phyloP scores from a whole-genome alignment of 2,888 invertebrate genomes.

The Sturmia bella region DNA sequence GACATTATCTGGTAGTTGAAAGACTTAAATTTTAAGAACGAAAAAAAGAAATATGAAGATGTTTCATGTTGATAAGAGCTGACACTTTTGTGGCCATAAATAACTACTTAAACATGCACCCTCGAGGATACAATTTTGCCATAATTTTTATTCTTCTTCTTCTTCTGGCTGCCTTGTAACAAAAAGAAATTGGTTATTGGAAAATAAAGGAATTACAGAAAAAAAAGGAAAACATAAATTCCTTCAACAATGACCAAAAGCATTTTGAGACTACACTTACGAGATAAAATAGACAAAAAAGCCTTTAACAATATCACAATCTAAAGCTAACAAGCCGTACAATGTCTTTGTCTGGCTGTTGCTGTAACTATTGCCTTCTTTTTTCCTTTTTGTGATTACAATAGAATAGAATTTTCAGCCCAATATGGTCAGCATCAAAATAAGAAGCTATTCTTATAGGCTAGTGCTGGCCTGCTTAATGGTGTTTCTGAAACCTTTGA shows the following conservation, averaged over 20 bases:
- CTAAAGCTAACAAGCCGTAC: slow-evolving; percentile 65
- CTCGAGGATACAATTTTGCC: slow-evolving; percentile 73
- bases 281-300: slow-evolving; percentile 63
- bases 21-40: not conserved
- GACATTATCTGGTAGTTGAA: slow-evolving; percentile 4
- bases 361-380: not conserved
- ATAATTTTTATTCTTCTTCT: slow-evolving; percentile 5
- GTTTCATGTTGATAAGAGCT: slow-evolving; percentile 81
- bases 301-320: slow-evolving; percentile 67
- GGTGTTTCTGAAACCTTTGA: slow-evolving; percentile 6
- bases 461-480: slow-evolving; percentile 16
- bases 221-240: slow-evolving; percentile 33
- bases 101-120: slow-evolving; percentile 80
- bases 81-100: slow-evolving; percentile 81
- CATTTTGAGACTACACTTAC: slow-evolving; percentile 72
- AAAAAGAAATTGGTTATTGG: slow-evolving; percentile 40
- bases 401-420: slow-evolving; percentile 47
- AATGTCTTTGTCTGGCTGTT: slow-evolving; percentile 60
- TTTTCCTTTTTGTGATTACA: slow-evolving; percentile 20
- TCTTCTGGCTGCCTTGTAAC: too few species aligned
- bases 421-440: slow-evolving; percentile 43
- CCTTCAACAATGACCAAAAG: slow-evolving; percentile 78
- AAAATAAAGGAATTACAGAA: not conserved
- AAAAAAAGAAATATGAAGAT: slow-evolving; percentile 71
- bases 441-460: slow-evolving; percentile 33